phyloP scores from a whole-genome alignment of 2,888 invertebrate genomes.

The Pristionchus exspectatus region DNA sequence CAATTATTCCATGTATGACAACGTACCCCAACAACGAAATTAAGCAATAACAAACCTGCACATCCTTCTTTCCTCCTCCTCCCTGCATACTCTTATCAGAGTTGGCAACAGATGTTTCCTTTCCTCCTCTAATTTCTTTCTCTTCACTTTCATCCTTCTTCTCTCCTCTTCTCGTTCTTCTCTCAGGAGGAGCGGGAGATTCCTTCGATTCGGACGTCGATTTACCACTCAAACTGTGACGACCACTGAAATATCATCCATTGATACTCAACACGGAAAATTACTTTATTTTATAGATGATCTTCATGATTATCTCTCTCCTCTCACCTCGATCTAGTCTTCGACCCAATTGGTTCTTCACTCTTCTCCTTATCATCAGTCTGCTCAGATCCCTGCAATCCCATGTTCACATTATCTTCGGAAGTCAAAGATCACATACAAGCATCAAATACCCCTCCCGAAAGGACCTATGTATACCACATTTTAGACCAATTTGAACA shows the following conservation, averaged over 20 bases:
- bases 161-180: conserved; percentile 25
- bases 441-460: no score
- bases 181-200: conserved; percentile 10
- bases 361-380: conserved; percentile 43
- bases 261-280: neutral
- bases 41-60: neutral
- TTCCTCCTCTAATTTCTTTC: conserved; percentile 35
- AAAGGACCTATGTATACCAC: no score
- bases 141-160: conserved; percentile 24
- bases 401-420: no score
- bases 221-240: neutral
- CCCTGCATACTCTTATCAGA: neutral
- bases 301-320: no score
- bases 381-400: conserved; percentile 44
- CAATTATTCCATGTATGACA: neutral
- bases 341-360: neutral
- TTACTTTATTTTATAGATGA: no score
- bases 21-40: neutral
- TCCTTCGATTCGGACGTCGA: neutral
- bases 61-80: conserved; percentile 3
- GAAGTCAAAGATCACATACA: no score
- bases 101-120: neutral
- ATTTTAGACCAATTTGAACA: no score
- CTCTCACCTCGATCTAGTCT: conserved; percentile 32
- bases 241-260: neutral